Conservation (phyloP, 2,888 invertebrate genomes). For the Euproctis similis region DNA sequence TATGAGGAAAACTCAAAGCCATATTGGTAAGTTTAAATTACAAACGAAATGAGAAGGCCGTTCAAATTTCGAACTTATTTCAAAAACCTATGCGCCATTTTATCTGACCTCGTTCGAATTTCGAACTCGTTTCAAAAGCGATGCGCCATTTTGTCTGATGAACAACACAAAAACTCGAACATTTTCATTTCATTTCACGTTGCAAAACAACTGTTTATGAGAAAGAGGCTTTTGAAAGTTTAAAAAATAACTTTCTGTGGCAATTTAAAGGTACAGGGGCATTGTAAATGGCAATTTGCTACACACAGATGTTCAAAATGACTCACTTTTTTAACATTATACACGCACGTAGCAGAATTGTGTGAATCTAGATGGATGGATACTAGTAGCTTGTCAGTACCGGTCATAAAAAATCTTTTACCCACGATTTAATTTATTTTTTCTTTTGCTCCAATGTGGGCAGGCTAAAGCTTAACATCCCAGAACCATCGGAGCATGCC, state of each 20-base stretch:
- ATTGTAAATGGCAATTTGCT: conserved; percentile 25
- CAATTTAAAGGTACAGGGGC: conserved; percentile 22
- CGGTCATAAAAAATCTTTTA: too few species aligned
- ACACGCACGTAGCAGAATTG: too few species aligned
- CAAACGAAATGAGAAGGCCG: conserved; percentile 9
- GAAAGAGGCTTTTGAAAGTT: conserved; percentile 18
- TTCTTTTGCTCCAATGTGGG: too few species aligned
- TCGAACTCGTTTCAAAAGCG: conserved; percentile 3
- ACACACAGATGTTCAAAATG: conserved; percentile 3
- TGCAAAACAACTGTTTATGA: conserved; percentile 19
- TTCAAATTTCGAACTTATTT: too few species aligned
- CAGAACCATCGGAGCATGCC: too few species aligned
- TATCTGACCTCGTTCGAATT: background rate
- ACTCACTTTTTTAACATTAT: too few species aligned
- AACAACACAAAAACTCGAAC: conserved; percentile 6
- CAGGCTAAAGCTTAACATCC: too few species aligned
- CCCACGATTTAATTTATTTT: too few species aligned
- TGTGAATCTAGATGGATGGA: too few species aligned
- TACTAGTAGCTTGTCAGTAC: too few species aligned
- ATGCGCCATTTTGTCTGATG: conserved; percentile 11
- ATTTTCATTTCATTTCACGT: conserved; percentile 16
- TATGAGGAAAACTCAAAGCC: too few species aligned
- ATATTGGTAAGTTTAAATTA: conserved; percentile 11
- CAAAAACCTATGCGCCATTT: too few species aligned
- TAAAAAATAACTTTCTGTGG: conserved; percentile 22